Evolutionary conservation across 2,113 vertebrate species (phyloP).

Genomic region (Equus quagga): DNA sequence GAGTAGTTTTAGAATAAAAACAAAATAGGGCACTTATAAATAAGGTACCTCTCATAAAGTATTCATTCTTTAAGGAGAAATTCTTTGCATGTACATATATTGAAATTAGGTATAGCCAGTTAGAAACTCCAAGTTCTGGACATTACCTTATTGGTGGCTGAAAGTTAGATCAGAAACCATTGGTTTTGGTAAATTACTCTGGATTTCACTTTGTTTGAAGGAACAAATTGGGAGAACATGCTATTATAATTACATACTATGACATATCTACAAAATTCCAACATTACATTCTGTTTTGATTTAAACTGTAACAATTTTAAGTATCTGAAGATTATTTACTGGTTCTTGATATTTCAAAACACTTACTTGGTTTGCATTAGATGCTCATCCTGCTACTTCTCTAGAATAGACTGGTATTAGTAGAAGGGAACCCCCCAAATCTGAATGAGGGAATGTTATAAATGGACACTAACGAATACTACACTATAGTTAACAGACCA

Average conservation of each 20-base stretch:
- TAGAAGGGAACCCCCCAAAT: not conserved
- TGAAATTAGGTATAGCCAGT: conserved; percentile 18
- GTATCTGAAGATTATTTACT: not conserved
- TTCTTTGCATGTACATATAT: not conserved
- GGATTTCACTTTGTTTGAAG: not conserved
- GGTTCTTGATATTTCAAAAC: not conserved
- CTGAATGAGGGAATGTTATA: not conserved
- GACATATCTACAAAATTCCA: not conserved
- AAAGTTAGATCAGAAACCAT: not conserved
- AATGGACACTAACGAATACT: not conserved
- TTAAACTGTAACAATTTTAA: conserved; percentile 5
- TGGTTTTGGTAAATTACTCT: not conserved
- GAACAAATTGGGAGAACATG: not conserved
- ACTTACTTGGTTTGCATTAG: not conserved
- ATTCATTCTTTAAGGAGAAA: conserved; percentile 18
- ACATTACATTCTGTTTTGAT: not conserved
- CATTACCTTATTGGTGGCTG: not conserved
- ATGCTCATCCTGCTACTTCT: conserved; percentile 3
- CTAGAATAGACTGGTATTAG: not conserved
- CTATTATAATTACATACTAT: not conserved
- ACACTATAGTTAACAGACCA: not conserved
- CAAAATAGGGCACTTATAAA: not conserved
- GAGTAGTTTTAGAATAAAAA: conserved; percentile 37
- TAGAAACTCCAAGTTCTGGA: not conserved
- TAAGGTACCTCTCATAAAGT: conserved; percentile 2